These are phyloP conservation scores for Myrmecophaga tridactyla DNA, from an alignment of 2,113 vertebrate genomes.

Conservation along the genomic window DNA sequence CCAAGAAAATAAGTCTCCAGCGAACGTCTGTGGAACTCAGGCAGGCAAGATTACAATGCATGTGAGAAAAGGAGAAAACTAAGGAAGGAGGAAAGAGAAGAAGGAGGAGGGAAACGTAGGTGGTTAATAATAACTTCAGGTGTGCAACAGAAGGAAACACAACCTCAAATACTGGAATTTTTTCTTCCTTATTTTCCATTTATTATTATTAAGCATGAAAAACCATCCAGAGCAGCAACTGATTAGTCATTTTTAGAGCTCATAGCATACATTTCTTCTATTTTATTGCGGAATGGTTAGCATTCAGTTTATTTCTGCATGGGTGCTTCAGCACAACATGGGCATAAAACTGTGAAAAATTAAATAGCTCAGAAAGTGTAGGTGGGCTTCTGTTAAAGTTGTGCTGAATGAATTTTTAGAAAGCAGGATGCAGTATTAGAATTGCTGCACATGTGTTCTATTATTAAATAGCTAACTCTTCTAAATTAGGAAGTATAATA, in stretches of 20 bases:
- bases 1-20: not conserved
- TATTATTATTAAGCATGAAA: slow-evolving; percentile 1
- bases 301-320: slow-evolving; percentile 46
- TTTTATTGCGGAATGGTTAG: not conserved
- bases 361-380: slow-evolving; percentile 62
- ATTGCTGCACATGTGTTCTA: slow-evolving; percentile 53
- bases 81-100: not conserved
- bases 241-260: not conserved
- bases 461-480: slow-evolving; percentile 71
- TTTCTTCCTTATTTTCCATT: not conserved
- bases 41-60: not conserved
- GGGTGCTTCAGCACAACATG: slow-evolving; percentile 8
- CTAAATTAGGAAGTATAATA: slow-evolving; percentile 68
- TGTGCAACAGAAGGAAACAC: not conserved
- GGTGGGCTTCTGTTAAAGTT: slow-evolving; percentile 63
- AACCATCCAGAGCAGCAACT: not conserved
- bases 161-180: not conserved
- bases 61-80: not conserved
- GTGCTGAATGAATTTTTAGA: slow-evolving; percentile 72
- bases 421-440: slow-evolving; percentile 50
- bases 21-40: not conserved
- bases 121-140: not conserved
- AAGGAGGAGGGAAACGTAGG: not conserved
- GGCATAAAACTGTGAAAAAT: slow-evolving; percentile 59
- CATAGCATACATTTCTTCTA: not conserved